Base-by-base conservation (phyloP, 2,888 invertebrate species). In the Drosophila mimica region DNA sequence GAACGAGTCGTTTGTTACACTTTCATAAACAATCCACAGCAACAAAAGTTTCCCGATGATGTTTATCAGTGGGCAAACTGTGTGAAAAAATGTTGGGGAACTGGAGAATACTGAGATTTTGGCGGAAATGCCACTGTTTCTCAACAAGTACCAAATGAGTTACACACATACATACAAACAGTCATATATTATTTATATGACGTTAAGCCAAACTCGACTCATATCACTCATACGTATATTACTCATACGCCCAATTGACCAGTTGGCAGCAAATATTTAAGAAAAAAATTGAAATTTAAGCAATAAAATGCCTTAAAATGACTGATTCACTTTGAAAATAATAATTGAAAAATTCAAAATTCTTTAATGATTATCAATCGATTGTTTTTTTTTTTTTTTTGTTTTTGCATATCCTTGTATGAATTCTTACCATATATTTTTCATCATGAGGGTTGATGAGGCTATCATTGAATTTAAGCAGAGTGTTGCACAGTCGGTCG, bases 141-240 rank as follows among this genome's bases (percentile, higher is more conserved):
- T 77, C 67, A 75, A 63, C 62, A 76, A 76, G 73, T 73, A 73
- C 20, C 36, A 36, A 59, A 51, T 64, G 38, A 49, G 48, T 49
- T 49, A 11, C 15, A 30, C 17, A 46, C 43, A 30, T 15, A 13
- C 25, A 7, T 1, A 17, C 46, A 46, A 54, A 25, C 11, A 17
- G 4, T 20, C n/a, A 20, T 33, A 20, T 25, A 57, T 36, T 65
- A 34, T 53, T 40, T 38, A 30, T 34, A 33, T 52, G 52, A 52
- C 30, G 54, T 52, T 34, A n/a, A 33, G 61, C 17, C 59, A 52
- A 59, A 64, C 40, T 40, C 15, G 20, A 40, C 25, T 46, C 25
- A 79, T 62, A 75, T 70, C 59, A 62, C 70, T 56, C 60, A 80
- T 76, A 74, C 76, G 76, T 60, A 74, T 36, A 79, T 74, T 79